Conservation (phyloP, 2,797 vertebrate genomes). For the Amniataba percoides region DNA sequence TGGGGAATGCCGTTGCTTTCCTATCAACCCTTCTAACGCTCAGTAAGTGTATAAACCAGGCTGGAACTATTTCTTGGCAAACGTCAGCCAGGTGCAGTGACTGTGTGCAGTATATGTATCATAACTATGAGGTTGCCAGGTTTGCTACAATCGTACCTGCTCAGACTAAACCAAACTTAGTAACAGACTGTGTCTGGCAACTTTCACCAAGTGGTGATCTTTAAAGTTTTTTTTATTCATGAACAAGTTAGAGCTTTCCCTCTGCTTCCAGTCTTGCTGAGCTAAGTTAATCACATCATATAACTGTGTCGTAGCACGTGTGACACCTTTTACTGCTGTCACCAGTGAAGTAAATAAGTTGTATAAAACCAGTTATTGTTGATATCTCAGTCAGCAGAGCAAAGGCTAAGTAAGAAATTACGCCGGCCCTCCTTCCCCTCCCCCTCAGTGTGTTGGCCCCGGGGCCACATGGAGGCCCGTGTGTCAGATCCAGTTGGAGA, state of each 20-base stretch:
- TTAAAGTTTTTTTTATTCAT: no score
- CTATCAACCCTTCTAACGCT: no score
- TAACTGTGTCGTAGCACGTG: neutral
- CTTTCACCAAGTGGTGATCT: no score
- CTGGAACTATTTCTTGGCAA: neutral
- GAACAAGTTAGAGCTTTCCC: no score
- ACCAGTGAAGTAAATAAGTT: neutral
- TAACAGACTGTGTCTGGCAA: neutral
- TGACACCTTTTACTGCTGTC: neutral
- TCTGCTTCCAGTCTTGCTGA: no score
- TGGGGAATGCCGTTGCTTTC: no score
- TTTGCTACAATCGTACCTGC: neutral
- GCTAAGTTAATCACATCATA: neutral
- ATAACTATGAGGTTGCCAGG: neutral
- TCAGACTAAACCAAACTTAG: neutral
- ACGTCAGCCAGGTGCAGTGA: neutral
- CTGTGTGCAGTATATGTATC: no score
- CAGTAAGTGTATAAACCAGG: no score
- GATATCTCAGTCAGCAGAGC: neutral
- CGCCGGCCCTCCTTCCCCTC: neutral
- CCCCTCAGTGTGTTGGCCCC: neutral
- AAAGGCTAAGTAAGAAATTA: neutral
- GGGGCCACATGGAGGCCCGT: neutral
- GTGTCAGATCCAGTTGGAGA: conserved; percentile 46
- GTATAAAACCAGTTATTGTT: neutral